Conservation (phyloP, 1,140 invertebrate species). For the Leptinotarsa undecemlineata region DNA sequence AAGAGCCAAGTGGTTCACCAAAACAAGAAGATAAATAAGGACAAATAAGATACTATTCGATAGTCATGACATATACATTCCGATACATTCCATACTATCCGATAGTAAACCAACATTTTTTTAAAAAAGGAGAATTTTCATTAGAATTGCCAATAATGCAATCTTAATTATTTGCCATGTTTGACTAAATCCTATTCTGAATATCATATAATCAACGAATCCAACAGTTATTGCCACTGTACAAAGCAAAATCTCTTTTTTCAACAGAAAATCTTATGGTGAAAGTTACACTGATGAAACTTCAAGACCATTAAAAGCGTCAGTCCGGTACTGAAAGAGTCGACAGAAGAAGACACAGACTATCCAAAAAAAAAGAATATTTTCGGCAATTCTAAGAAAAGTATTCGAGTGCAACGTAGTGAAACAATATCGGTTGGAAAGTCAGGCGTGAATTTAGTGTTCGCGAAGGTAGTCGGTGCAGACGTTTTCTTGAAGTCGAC, state of each 20-base stretch:
- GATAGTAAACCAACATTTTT: too few relatives aligned
- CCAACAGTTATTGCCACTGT: background rate
- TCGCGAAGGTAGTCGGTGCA: background rate
- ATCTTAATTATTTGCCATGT: background rate
- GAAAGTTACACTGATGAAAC: too few relatives aligned
- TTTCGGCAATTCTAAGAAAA: background rate
- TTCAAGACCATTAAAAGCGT: too few relatives aligned
- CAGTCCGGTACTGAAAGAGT: too few relatives aligned
- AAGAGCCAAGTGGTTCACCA: too few relatives aligned
- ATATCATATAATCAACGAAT: slow-evolving; percentile 4
- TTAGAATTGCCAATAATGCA: too few relatives aligned
- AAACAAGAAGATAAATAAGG: too few relatives aligned
- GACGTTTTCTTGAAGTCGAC: background rate
- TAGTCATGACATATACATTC: too few relatives aligned
- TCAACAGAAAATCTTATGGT: too few relatives aligned
- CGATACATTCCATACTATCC: too few relatives aligned
- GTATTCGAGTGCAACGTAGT: background rate
- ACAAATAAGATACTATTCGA: too few relatives aligned
- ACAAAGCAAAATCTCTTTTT: background rate
- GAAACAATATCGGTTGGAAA: background rate
- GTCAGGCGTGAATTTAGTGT: background rate
- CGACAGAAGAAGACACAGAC: background rate
- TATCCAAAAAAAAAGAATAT: background rate
- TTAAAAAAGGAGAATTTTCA: too few relatives aligned
- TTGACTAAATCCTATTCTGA: background rate